Conservation (phyloP, 2,888 invertebrate species). For the Diarsia rubi region DNA sequence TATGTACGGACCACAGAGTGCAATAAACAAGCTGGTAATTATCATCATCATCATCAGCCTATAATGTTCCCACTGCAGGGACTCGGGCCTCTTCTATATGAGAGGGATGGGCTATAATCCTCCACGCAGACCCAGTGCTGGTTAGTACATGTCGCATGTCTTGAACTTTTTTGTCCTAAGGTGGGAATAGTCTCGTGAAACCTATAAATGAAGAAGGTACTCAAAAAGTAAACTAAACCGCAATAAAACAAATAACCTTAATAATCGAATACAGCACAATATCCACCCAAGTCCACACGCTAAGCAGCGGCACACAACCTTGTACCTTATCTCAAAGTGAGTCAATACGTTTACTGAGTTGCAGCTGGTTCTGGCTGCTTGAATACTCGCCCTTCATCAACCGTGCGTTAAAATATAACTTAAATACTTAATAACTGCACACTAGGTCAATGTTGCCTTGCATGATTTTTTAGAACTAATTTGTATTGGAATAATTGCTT, state of each 20-base stretch:
- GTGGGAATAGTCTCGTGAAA: background rate
- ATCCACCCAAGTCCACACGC: slow-evolving; percentile 59
- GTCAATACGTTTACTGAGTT: slow-evolving; percentile 71
- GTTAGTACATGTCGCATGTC: no score
- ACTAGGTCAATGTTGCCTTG: slow-evolving; percentile 70
- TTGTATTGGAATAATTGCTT: slow-evolving; percentile 54
- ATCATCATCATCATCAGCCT: no score
- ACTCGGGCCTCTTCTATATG: no score
- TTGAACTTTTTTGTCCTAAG: no score
- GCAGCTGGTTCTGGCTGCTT: slow-evolving; percentile 72
- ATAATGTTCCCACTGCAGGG: no score
- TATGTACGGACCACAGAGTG: background rate
- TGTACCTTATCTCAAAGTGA: slow-evolving; percentile 85
- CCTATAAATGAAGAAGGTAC: background rate
- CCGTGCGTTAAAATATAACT: slow-evolving; percentile 79
- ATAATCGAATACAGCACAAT: slow-evolving; percentile 22
- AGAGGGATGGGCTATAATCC: no score
- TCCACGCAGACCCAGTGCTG: no score
- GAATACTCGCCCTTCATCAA: slow-evolving; percentile 77
- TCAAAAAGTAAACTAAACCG: background rate
- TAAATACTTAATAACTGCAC: slow-evolving; percentile 72
- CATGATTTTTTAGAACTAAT: slow-evolving; percentile 61
- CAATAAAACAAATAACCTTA: slow-evolving; percentile 1
- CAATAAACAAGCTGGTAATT: no score
- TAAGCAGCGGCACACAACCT: slow-evolving; percentile 70